Evolutionary conservation across 2,113 vertebrate species (phyloP), one percentile per base, ranked within the genome.

Genomic region (Peromyscus maniculatus): DNA sequence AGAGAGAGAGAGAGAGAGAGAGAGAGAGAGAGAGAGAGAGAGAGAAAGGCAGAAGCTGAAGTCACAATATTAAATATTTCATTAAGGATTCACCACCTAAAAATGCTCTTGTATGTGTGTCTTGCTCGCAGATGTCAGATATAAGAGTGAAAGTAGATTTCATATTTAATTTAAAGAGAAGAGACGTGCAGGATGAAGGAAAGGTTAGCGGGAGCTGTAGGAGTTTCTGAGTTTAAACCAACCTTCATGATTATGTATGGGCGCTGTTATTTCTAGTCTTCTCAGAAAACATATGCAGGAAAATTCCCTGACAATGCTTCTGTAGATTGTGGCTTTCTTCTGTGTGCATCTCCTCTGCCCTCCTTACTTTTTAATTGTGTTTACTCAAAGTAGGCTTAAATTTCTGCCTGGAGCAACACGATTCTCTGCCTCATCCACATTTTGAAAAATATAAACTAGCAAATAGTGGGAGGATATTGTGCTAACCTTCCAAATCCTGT

Each of bases 231-330:
- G 74, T 88, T 96, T 97, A 93, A 96, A 96, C 75, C 39, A 79
- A 94, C 79, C 93, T 95, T 97, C 87, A 96, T 98, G 96, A 84
- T 94, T 98, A 97, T 96, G 96, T 33, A 97, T 97, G 86, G 33
- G 91, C 57, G 46, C 75, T 80, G 96, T 97, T 97, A 97, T 98
- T 98, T 96, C 95, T 91, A 96, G 92, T 43, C 77, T 89, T 97
- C 94, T 93, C 75, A 78, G 89, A 96, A 97, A 97, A 95, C 78
- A 91, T 77, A 93, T 90, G 94, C 91, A 94, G n/a, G 72, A 72
- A 94, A 94, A 96, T 91, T 95, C 87, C 89, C 33, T 59, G 77
- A 64, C 57, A 82, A 69, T 57, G 62, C 86, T 96, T 96, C 95
- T 97, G 92, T 89, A 94, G 92, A 95, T 43, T 16, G 87, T 52